Conservation (phyloP, 2,797 vertebrate genomes). For the Catostomus latipinnis region DNA sequence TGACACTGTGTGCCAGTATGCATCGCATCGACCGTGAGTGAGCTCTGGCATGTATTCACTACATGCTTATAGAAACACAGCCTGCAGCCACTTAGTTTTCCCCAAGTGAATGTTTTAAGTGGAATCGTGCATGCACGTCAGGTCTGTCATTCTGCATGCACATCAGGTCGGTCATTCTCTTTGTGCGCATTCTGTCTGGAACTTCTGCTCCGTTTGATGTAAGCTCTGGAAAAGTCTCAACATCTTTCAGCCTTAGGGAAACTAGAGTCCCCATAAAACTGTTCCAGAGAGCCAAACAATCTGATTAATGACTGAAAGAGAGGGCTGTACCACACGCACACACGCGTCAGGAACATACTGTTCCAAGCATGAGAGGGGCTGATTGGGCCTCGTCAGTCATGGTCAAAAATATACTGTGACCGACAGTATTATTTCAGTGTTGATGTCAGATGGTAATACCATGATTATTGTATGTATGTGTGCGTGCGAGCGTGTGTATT, state of each 20-base stretch:
- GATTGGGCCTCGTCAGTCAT: not conserved
- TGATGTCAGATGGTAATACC: no score
- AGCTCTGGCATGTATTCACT: not conserved
- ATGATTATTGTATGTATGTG: no score
- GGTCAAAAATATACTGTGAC: not conserved
- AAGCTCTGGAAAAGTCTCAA: not conserved
- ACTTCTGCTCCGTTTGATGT: not conserved
- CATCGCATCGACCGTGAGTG: not conserved
- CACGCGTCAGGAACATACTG: not conserved
- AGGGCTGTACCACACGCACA: not conserved
- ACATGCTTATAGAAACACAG: conserved; percentile 23
- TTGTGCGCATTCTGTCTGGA: not conserved
- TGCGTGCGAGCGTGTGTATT: no score
- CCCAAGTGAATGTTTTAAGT: conserved; percentile 3
- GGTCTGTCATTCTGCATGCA: not conserved
- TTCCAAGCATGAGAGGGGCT: not conserved
- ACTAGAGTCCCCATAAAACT: not conserved
- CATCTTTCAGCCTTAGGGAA: not conserved
- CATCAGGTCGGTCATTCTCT: not conserved
- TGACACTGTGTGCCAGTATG: not conserved
- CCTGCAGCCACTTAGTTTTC: not conserved
- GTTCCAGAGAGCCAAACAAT: not conserved
- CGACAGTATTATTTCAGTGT: no score
- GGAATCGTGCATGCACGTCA: not conserved
- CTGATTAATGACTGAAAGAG: not conserved